Percentiles rank a stretch among this genome's conserved stretches.
These are phyloP conservation scores for Pimpla rufipes DNA, from an alignment of 2,888 invertebrate species.

Conservation along the genomic window DNA sequence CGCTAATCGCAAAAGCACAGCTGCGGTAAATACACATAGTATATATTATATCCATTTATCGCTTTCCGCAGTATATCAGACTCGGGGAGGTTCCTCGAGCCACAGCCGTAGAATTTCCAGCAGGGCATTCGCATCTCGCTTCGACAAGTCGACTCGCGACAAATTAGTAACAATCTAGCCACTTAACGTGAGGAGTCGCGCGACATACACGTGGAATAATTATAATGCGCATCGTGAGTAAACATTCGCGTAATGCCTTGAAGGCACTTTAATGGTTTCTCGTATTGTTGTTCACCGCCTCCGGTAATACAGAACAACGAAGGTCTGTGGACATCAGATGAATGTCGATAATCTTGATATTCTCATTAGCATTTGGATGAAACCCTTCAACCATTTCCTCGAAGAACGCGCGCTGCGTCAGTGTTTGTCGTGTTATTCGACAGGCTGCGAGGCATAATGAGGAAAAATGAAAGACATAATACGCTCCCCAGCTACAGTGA, in stretches of 20 bases:
- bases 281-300: slow-evolving; percentile 10
- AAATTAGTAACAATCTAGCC: slow-evolving; percentile 77
- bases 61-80: slow-evolving; percentile 22
- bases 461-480: not conserved
- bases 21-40: slow-evolving; percentile 6
- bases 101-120: slow-evolving; percentile 30
- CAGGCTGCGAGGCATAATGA: not conserved
- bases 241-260: slow-evolving; percentile 44
- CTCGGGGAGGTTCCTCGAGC: slow-evolving; percentile 3
- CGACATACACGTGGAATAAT: slow-evolving; percentile 66
- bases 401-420: not conserved
- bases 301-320: not conserved
- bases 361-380: not conserved
- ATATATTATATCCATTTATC: not conserved
- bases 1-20: not conserved
- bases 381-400: not conserved
- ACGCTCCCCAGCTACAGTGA: not conserved
- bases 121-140: slow-evolving; percentile 35
- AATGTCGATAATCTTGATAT: not conserved
- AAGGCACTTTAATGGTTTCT: slow-evolving; percentile 25
- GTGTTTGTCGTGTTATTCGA: not conserved
- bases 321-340: not conserved
- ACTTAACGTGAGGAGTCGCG: slow-evolving; percentile 65
- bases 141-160: slow-evolving; percentile 62
- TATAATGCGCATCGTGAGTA: slow-evolving; percentile 38